Evolutionary conservation across 23 tunicate species (phyloP), one percentile per base, ranked within the genome.

Genomic region (Halocynthia aurantium): DNA sequence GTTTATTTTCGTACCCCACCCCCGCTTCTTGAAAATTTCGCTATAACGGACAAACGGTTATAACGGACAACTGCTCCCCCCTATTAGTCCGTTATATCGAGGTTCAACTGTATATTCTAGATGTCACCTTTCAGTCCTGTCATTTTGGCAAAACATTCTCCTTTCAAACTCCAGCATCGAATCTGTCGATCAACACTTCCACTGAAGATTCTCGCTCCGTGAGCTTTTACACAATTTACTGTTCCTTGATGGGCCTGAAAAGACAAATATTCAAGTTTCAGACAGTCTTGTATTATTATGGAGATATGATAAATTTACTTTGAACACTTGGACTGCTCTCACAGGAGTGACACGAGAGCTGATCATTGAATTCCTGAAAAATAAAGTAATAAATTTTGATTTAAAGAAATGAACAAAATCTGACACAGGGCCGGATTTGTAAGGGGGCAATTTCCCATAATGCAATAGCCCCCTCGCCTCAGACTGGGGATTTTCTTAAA

Each of bases 221-320:
- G 90, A 61, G 61, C 63, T 65, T 79, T 40, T 0, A 91, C 77
- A 44, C 77, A 56, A 44, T 61, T 81, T 50, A 91, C 90, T 12
- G 90, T 65, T 19, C 88, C 83, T 21, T 22, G 55, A 80, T 89
- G 96, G 51, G 82, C 96, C 96, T 89, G 75, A 40, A 50, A 70
- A 17, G 31, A 2, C 12, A 10, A 44, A 72, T 2, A 56, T 10
- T 2, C 76, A 72, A 5, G 6, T 72, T 55, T 50, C 10, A n/a
- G 19, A 20, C 31, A 22, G 13, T 68, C 12, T 68, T 20, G 18
- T 68, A 11, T 19, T 5, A 15, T 68, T n/a, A 67, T 18, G 2
- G 18, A 15, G 72, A 18, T n/a, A 0, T 67, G 12, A n/a, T 44
- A 5, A 67, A 15, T 63, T 77, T 57, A 84, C 89, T 79, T 78